Evolutionary conservation across 2,797 vertebrate species (phyloP), one percentile per base, ranked within the genome.

Genomic region (Otus scops): DNA sequence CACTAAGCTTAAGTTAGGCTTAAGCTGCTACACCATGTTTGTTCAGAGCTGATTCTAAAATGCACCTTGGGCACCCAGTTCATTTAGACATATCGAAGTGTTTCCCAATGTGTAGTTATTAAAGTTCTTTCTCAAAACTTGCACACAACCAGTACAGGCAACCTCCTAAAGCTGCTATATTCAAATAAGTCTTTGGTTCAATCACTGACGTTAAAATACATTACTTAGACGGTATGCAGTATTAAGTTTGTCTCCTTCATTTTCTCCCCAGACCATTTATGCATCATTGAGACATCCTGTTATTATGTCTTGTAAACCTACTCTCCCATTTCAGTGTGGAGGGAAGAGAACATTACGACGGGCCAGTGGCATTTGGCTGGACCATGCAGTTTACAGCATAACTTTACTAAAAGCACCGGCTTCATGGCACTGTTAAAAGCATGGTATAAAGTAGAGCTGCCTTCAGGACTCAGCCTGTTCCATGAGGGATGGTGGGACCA

Each of bases 261-360:
- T 96, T 95, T 96, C 96, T 97, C 95, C 87, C 60, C 93, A 89
- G 70, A 77, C 74, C 90, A 79, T 88, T 91, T 93, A 65, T 63
- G 77, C 89, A 88, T 91, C 78, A 19, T 11, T 68, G 91, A 96
- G 97, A 90, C 90, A 95, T 96, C 89, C 92, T 90, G 73, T 95
- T 94, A 89, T 87, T 96, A 86, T 76, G 71, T 47, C 89, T 83
- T 89, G 22, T 83, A 81, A 90, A 92, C 79, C 76, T 95, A 67
- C 91, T 97, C 92, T 96, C 73, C 91, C 91, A 9, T 93, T 76
- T 93, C 94, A 79, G 9, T 39, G 94, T 38, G 64, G 79, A 95
- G 86, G 26, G 48, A 88, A 81, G 92, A 85, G 88, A 93, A 53
- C 48, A 53, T 95, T 77, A 88, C 5, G 6, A 74, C 2, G 2